These are phyloP conservation scores for Sarcophaga rosellei DNA, from an alignment of 2,888 invertebrate genomes.

Conservation along the genomic window DNA sequence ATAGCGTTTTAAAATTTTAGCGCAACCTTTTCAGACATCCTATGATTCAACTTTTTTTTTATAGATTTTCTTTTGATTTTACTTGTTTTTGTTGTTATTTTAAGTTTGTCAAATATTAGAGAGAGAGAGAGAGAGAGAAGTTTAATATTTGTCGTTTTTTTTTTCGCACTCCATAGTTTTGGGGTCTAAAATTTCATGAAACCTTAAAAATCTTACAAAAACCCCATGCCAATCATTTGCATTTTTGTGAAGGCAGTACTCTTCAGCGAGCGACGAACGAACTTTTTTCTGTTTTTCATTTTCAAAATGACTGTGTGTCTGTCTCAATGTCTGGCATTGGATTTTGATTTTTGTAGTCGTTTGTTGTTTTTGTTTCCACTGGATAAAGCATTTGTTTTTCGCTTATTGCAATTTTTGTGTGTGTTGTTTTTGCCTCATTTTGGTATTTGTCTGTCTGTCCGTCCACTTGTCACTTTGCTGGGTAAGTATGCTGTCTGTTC, in stretches of 20 bases:
- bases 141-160: constrained; percentile 43
- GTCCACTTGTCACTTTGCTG: constrained; percentile 64
- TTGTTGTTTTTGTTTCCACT: constrained; percentile 43
- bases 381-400: constrained; percentile 59
- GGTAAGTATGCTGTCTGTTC: constrained; percentile 43
- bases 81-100: background rate
- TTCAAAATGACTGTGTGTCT: constrained; percentile 60
- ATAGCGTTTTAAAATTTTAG: background rate
- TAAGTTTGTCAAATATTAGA: constrained; percentile 49
- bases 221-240: constrained; percentile 68
- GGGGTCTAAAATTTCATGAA: constrained; percentile 67
- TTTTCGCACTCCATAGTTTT: constrained; percentile 38
- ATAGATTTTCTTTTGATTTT: constrained; percentile 20
- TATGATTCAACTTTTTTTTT: background rate
- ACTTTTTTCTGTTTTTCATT: constrained; percentile 24
- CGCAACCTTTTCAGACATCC: constrained; percentile 34
- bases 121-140: constrained; percentile 13
- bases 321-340: constrained; percentile 70
- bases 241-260: constrained; percentile 37
- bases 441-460: constrained; percentile 47
- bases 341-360: constrained; percentile 52
- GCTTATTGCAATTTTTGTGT: constrained; percentile 36
- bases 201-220: constrained; percentile 68
- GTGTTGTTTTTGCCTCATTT: constrained; percentile 16
- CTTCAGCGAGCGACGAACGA: background rate